A percentile compares a stretch with the other conserved stretches of the same genome.
These are phyloP conservation scores for Muscicapa striata DNA, from an alignment of 2,797 vertebrate genomes.

Conservation along the genomic window DNA sequence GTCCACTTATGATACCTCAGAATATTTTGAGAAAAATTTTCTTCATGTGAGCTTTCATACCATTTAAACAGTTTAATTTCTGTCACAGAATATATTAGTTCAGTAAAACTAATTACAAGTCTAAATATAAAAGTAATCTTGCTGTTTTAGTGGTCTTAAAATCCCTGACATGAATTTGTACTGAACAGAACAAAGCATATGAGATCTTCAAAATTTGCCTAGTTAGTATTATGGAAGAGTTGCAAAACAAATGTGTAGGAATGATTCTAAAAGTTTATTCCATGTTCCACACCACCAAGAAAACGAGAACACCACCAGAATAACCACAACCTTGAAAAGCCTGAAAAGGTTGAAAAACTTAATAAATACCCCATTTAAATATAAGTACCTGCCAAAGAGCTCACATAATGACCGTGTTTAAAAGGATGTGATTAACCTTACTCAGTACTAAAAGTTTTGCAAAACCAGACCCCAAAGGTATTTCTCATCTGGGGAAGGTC, in stretches of 20 bases:
- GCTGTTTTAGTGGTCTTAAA: not conserved
- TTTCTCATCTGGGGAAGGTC: not conserved
- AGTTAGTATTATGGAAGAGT: not conserved
- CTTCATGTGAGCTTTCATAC: not conserved
- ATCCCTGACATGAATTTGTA: not conserved
- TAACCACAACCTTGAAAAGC: not conserved
- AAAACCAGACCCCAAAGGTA: not conserved
- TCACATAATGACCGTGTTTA: not conserved
- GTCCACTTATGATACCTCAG: not conserved
- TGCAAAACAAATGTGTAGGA: not conserved
- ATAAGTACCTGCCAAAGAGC: not conserved
- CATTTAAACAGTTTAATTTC: not conserved
- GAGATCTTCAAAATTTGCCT: not conserved
- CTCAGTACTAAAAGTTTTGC: not conserved
- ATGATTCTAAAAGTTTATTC: not conserved
- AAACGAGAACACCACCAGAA: not conserved
- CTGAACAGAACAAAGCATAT: not conserved
- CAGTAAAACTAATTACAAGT: not conserved
- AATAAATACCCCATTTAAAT: not conserved
- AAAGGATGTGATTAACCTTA: not conserved
- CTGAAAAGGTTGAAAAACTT: not conserved
- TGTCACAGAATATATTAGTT: not conserved
- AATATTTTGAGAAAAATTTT: not conserved
- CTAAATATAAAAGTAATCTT: not conserved
- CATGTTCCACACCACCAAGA: not conserved